Evolutionary conservation across 2,888 invertebrate species (phyloP).

Genomic region (Watsonalla cultraria): DNA sequence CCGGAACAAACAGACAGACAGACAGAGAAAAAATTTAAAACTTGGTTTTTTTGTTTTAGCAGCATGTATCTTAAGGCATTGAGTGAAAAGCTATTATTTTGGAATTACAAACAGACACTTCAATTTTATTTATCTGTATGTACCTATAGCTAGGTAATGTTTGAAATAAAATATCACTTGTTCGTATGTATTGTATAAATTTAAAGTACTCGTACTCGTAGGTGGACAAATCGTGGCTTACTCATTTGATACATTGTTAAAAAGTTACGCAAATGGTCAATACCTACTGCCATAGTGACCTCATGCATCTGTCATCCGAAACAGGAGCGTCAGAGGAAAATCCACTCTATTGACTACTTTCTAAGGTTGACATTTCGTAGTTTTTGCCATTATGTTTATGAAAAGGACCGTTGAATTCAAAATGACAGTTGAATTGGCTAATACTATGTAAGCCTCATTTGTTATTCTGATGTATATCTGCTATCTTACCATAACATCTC

Average conservation of each 20-base stretch:
- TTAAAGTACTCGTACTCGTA: not conserved
- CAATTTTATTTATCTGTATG: no score
- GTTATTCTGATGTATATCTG: not conserved
- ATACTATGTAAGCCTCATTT: not conserved
- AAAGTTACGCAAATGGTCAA: conserved; percentile 29
- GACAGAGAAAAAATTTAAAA: no score
- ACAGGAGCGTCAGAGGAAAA: not conserved
- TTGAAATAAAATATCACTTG: no score
- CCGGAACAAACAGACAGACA: no score
- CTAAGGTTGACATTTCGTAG: not conserved
- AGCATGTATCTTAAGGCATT: no score
- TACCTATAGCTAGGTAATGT: no score
- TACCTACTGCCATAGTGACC: conserved; percentile 31
- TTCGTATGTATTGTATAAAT: no score
- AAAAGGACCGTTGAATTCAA: not conserved
- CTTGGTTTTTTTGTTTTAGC: no score
- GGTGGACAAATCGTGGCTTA: conserved; percentile 13
- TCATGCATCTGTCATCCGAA: conserved; percentile 29
- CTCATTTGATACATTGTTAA: conserved; percentile 28
- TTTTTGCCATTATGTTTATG: not conserved
- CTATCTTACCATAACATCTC: not conserved
- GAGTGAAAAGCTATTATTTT: no score
- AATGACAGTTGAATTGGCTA: not conserved
- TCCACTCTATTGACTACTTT: not conserved
- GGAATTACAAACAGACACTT: no score